Percentiles rank a stretch among this genome's conserved stretches.
phyloP scores from a whole-genome alignment of 1,140 invertebrate species.

The Venustaconcha ellipsiformis region DNA sequence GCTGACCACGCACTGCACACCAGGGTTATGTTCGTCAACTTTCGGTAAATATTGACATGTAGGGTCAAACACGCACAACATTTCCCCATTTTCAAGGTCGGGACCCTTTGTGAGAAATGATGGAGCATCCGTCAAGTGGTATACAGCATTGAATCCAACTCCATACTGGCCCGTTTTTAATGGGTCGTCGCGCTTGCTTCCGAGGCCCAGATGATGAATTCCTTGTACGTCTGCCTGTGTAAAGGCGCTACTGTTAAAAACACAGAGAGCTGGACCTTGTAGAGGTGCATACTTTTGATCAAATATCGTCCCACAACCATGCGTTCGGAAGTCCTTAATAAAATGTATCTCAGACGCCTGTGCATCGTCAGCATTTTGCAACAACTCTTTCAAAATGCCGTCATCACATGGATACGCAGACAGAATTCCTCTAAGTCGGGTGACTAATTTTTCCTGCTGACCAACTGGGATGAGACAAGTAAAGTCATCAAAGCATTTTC shows the following conservation, averaged over 20 bases:
- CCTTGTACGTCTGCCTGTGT: constrained; percentile 54
- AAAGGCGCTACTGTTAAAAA: constrained; percentile 60
- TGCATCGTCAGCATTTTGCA: constrained; percentile 70
- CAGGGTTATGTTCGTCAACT: constrained; percentile 2
- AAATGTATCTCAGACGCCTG: constrained; percentile 59
- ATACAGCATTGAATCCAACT: constrained; percentile 63
- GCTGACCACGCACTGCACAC: constrained; percentile 5
- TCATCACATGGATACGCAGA: constrained; percentile 53
- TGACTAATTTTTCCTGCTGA: constrained; percentile 54
- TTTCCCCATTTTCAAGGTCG: constrained; percentile 17
- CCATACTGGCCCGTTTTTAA: constrained; percentile 58
- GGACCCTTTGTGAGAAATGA: constrained; percentile 52
- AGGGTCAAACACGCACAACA: constrained; percentile 24
- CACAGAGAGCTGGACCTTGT: constrained; percentile 57
- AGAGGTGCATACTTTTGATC: constrained; percentile 37
- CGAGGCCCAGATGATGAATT: constrained; percentile 54
- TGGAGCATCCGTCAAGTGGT: constrained; percentile 60
- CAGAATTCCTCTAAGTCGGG: constrained; percentile 53
- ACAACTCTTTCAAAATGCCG: constrained; percentile 53
- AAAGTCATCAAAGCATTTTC: constrained; percentile 14
- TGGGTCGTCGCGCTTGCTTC: constrained; percentile 45
- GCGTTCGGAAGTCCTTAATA: constrained; percentile 51
- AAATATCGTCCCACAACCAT: constrained; percentile 34
- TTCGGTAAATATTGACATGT: constrained; percentile 5
- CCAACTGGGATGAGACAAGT: constrained; percentile 40